A percentile compares a stretch with the other conserved stretches of the same genome.
Evolutionary conservation across 2,888 invertebrate genomes (phyloP).

Genomic region (Stenurella melanura): DNA sequence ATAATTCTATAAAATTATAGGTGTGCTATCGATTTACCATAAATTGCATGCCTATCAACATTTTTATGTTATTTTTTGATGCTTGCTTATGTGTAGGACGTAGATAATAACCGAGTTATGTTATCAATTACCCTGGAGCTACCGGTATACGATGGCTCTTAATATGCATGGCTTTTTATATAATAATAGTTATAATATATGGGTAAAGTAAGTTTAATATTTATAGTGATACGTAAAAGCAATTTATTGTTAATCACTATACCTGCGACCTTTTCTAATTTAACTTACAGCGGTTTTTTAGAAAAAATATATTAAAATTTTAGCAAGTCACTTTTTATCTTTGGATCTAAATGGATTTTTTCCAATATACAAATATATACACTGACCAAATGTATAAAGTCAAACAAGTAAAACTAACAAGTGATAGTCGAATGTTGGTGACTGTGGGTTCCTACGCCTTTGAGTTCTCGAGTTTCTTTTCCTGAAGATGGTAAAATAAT

Average conservation of each 20-base stretch:
- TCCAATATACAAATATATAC: too few species aligned
- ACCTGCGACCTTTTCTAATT: constrained; percentile 4
- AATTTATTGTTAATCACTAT: constrained; percentile 7
- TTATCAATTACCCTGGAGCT: constrained; percentile 25
- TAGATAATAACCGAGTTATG: constrained; percentile 26
- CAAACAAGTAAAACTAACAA: too few species aligned
- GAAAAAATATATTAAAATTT: neutral
- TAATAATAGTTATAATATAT: constrained; percentile 27
- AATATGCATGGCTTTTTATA: constrained; percentile 33
- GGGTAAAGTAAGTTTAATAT: constrained; percentile 1
- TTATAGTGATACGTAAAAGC: neutral
- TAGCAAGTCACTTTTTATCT: too few species aligned
- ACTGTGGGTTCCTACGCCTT: too few species aligned
- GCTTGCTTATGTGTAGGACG: constrained; percentile 16
- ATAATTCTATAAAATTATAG: constrained; percentile 35
- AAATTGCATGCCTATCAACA: constrained; percentile 6
- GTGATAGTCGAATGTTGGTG: too few species aligned
- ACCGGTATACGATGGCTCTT: constrained; percentile 25
- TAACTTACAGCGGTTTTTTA: neutral
- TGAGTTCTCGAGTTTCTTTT: too few species aligned
- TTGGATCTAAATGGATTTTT: too few species aligned
- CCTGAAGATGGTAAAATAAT: too few species aligned
- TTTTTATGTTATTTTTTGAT: constrained; percentile 20
- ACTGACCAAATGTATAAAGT: too few species aligned
- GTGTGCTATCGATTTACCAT: constrained; percentile 28